Conservation (phyloP, 2,888 invertebrate species). For the Apoda limacodes region DNA sequence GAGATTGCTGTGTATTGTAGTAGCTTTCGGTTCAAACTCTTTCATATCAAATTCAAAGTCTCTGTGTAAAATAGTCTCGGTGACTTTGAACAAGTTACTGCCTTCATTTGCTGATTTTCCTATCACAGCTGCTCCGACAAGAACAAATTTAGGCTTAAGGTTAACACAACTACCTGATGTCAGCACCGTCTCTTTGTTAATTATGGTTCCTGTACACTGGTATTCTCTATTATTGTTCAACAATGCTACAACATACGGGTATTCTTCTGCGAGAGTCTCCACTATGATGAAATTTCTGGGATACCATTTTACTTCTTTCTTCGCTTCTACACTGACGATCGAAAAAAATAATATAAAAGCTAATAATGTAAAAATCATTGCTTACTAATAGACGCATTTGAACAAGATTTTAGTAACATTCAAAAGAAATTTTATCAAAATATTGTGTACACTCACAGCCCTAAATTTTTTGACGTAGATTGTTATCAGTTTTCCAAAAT, state of each 20-base stretch:
- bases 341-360: too few relatives aligned
- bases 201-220: constrained; percentile 39
- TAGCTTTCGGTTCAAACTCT: constrained; percentile 25
- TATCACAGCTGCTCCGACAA: constrained; percentile 32
- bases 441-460: too few relatives aligned
- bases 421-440: too few relatives aligned
- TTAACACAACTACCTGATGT: constrained; percentile 41
- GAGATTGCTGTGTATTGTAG: constrained; percentile 38
- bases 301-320: too few relatives aligned
- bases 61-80: constrained; percentile 26
- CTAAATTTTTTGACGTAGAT: too few relatives aligned
- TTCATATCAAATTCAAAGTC: constrained; percentile 33
- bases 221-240: constrained; percentile 28
- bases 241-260: constrained; percentile 41
- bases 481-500: too few relatives aligned
- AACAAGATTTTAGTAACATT: too few relatives aligned
- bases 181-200: constrained; percentile 32
- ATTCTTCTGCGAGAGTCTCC: constrained; percentile 38
- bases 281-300: too few relatives aligned
- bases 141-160: constrained; percentile 27
- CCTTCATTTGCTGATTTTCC: constrained; percentile 21
- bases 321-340: too few relatives aligned
- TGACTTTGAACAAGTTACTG: constrained; percentile 28
- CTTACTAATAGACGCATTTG: too few relatives aligned
- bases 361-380: too few relatives aligned